Conservation (phyloP, 1,140 invertebrate species). For the Calliopsis andreniformis region DNA sequence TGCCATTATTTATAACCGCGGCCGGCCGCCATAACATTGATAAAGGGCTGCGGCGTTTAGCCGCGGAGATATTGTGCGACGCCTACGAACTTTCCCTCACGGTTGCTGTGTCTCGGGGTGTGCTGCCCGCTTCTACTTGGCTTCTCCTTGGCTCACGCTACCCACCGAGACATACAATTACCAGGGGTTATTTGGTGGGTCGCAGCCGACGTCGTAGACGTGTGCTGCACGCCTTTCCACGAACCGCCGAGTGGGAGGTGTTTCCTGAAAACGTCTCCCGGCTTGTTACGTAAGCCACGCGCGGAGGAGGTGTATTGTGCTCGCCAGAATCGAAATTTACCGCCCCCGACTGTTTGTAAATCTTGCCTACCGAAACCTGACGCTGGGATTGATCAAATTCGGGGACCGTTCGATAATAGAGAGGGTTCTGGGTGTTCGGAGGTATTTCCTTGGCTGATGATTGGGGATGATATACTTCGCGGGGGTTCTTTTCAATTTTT, state of each 20-base stretch:
- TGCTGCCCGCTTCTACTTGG: conserved; percentile 39
- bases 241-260: conserved; percentile 1
- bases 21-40: conserved; percentile 77
- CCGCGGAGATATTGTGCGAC: conserved; percentile 70
- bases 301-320: conserved; percentile 19
- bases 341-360: background rate
- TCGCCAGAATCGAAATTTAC: conserved; percentile 17
- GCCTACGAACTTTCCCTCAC: conserved; percentile 66
- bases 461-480: too few relatives aligned
- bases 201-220: conserved; percentile 20
- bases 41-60: conserved; percentile 75
- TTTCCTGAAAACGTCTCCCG: conserved; percentile 15
- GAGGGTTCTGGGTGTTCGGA: too few relatives aligned
- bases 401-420: too few relatives aligned
- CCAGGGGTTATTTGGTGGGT: conserved; percentile 64
- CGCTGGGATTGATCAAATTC: conserved; percentile 1
- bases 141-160: conserved; percentile 46
- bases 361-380: background rate
- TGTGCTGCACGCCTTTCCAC: background rate
- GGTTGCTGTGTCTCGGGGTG: conserved; percentile 43
- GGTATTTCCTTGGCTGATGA: too few relatives aligned
- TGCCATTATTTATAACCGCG: conserved; percentile 79
- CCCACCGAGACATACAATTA: conserved; percentile 73
- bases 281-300: conserved; percentile 29
- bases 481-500: background rate